These are phyloP conservation scores for Macrosiphum euphorbiae DNA, from an alignment of 2,888 invertebrate genomes.

Conservation along the genomic window DNA sequence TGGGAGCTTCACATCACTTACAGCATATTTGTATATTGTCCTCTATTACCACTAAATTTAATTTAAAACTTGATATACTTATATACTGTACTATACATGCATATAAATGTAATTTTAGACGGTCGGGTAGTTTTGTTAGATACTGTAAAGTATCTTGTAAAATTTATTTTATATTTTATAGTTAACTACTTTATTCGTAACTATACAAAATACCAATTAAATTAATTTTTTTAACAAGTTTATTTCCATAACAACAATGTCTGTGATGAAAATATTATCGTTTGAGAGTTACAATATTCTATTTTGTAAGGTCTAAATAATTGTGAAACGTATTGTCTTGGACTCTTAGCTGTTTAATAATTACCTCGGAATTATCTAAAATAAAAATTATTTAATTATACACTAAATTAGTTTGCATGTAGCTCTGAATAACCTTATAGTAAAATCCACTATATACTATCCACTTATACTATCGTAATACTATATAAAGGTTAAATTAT, in stretches of 20 bases:
- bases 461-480: too few species aligned
- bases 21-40: not conserved
- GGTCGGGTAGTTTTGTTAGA: fast-evolving
- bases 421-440: not conserved
- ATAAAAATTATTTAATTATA: not conserved
- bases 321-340: not conserved
- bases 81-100: not conserved
- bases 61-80: not conserved
- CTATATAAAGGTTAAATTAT: not conserved
- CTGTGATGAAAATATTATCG: not conserved
- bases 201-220: not conserved
- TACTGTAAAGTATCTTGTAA: not conserved
- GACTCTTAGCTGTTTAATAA: not conserved
- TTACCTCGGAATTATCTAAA: not conserved
- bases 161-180: not conserved
- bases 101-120: not conserved
- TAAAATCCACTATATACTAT: too few species aligned
- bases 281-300: not conserved
- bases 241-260: not conserved
- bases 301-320: not conserved
- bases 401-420: not conserved
- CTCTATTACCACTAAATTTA: not conserved
- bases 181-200: not conserved
- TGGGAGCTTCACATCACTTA: not conserved
- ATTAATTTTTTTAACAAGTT: not conserved